A percentile compares a stretch with the other conserved stretches of the same genome.
phyloP scores from a whole-genome alignment of 2,797 vertebrate genomes.

The Lateolabrax maculatus region DNA sequence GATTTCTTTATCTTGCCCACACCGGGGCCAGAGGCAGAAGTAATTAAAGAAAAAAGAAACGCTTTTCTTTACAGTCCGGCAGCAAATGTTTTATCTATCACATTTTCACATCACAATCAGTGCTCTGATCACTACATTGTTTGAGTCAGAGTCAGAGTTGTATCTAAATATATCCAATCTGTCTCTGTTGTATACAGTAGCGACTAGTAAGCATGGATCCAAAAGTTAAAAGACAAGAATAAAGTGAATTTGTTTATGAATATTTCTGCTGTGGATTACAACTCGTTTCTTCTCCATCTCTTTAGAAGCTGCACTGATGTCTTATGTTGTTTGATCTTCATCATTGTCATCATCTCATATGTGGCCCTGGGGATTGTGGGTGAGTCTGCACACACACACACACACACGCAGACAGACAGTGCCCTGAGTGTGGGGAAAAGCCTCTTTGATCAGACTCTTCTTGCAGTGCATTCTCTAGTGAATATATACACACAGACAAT shows the following conservation, averaged over 20 bases:
- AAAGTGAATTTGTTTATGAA: no score
- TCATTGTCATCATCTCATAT: conserved; percentile 89
- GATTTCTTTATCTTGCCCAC: conserved; percentile 1
- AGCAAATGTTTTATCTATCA: no score
- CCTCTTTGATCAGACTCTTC: conserved; percentile 13
- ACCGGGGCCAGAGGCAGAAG: neutral
- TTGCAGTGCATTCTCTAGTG: conserved; percentile 12
- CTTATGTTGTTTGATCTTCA: conserved; percentile 91
- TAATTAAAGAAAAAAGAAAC: neutral
- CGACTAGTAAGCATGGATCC: neutral
- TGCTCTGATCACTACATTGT: no score
- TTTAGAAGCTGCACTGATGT: conserved; percentile 90
- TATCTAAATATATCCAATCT: neutral
- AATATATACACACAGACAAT: neutral
- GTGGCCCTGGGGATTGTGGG: conserved; percentile 89
- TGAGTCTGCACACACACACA: conserved; percentile 79
- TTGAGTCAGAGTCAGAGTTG: no score
- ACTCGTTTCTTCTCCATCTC: conserved; percentile 15
- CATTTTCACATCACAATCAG: no score
- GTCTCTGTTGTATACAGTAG: neutral
- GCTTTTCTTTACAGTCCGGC: neutral
- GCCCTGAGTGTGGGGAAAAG: conserved; percentile 3
- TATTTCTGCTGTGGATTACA: neutral
- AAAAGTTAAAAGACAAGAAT: neutral
- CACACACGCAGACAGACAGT: conserved; percentile 6